Evolutionary conservation across 2,888 invertebrate genomes (phyloP).

Genomic region (Steromphala cineraria): DNA sequence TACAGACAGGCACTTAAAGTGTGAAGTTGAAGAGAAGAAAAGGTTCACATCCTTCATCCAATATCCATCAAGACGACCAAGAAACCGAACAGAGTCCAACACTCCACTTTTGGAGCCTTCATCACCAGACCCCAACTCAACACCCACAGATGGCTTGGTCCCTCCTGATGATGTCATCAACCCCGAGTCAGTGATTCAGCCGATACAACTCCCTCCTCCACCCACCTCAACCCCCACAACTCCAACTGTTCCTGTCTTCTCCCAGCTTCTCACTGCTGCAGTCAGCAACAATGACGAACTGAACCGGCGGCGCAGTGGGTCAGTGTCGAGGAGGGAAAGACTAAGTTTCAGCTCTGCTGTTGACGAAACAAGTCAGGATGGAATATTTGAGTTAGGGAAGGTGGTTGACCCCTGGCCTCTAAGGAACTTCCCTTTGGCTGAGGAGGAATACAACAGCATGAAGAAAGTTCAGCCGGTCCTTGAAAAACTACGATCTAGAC

Average conservation of each 20-base stretch:
- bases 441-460: slow-evolving; percentile 60
- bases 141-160: not conserved
- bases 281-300: slow-evolving; percentile 7
- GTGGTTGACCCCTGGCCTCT: slow-evolving; percentile 60
- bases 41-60: slow-evolving; percentile 64
- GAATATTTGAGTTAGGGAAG: slow-evolving; percentile 26
- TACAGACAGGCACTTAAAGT: slow-evolving; percentile 84
- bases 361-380: slow-evolving; percentile 35
- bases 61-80: slow-evolving; percentile 57
- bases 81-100: slow-evolving; percentile 40
- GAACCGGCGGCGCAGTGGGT: slow-evolving; percentile 50
- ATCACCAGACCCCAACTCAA: not conserved
- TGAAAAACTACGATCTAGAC: slow-evolving; percentile 24
- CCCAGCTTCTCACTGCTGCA: slow-evolving; percentile 11
- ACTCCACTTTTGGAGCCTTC: not conserved
- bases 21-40: slow-evolving; percentile 87
- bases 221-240: not conserved
- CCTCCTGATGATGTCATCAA: not conserved
- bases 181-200: not conserved
- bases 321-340: slow-evolving; percentile 31
- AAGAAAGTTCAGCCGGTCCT: slow-evolving; percentile 44
- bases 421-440: slow-evolving; percentile 67
- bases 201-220: not conserved
- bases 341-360: slow-evolving; percentile 38
- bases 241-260: slow-evolving; percentile 13